phyloP scores from a whole-genome alignment of 1,140 invertebrate species.

The Probaryconus sp. region DNA sequence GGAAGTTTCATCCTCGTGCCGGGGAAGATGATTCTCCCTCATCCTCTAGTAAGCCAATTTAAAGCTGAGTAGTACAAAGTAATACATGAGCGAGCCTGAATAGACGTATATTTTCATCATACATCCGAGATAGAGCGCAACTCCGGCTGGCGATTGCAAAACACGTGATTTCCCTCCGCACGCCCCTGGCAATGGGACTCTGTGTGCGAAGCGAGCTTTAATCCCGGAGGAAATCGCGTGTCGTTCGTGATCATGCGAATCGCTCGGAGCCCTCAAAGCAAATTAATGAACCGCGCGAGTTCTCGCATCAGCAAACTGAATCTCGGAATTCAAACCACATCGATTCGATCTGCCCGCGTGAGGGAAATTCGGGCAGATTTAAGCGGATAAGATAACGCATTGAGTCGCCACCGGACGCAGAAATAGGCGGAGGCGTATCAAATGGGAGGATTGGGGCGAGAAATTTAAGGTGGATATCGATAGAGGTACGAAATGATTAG shows the following conservation, averaged over 20 bases:
- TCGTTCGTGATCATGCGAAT: conserved; percentile 47
- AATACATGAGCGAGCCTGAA: conserved; percentile 50
- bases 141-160: neutral
- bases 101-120: conserved; percentile 52
- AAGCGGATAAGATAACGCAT: conserved; percentile 25
- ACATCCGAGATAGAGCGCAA: conserved; percentile 2
- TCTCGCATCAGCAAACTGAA: conserved; percentile 43
- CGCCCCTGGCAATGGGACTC: too few relatives aligned
- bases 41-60: conserved; percentile 58
- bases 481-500: too few relatives aligned
- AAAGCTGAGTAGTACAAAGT: conserved; percentile 53
- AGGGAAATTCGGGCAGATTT: neutral
- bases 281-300: conserved; percentile 58
- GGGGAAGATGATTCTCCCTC: too few relatives aligned
- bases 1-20: conserved; percentile 39
- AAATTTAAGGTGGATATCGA: too few relatives aligned
- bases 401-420: too few relatives aligned
- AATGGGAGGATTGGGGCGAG: too few relatives aligned
- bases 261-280: conserved; percentile 48
- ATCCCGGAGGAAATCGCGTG: conserved; percentile 47
- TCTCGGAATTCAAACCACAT: conserved; percentile 10
- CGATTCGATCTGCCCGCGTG: conserved; percentile 3
- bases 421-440: too few relatives aligned
- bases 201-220: too few relatives aligned
- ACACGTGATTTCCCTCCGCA: conserved; percentile 4